Evolutionary conservation across 2,888 invertebrate species (phyloP).

Genomic region (Tribolium freemani): DNA sequence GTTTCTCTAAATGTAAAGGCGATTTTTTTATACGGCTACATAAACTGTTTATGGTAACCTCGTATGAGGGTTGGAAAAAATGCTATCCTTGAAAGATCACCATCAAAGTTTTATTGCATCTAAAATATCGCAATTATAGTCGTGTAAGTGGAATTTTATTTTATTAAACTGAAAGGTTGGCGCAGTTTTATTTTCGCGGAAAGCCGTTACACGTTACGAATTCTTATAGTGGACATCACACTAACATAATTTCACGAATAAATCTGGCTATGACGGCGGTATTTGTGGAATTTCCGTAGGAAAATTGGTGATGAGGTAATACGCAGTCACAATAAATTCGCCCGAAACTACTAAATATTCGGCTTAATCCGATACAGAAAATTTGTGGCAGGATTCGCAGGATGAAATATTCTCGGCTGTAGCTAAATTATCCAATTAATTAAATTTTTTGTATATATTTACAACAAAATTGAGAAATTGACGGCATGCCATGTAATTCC

Average conservation of each 20-base stretch:
- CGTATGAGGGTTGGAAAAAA: conserved; percentile 3
- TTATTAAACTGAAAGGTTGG: conserved; percentile 3
- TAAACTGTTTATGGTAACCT: conserved; percentile 14
- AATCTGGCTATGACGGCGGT: conserved; percentile 6
- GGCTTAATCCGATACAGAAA: not conserved
- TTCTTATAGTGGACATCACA: conserved; percentile 8
- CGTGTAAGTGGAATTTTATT: conserved; percentile 9
- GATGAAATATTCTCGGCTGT: no score
- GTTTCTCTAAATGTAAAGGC: conserved; percentile 21
- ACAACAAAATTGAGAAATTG: no score
- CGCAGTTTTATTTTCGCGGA: not conserved
- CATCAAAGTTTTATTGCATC: conserved; percentile 7
- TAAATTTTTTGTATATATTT: no score
- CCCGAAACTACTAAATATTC: conserved; percentile 9
- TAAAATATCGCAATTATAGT: not conserved
- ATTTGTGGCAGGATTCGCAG: not conserved
- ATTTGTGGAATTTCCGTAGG: conserved; percentile 25
- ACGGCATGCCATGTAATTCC: no score
- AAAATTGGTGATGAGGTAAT: conserved; percentile 11
- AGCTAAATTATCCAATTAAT: no score
- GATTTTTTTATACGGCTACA: conserved; percentile 17
- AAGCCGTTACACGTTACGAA: not conserved
- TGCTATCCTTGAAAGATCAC: conserved; percentile 1
- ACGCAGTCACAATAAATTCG: conserved; percentile 13
- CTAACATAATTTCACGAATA: conserved; percentile 6